phyloP scores from a whole-genome alignment of 1,140 invertebrate species.

The Procambarus clarkii region DNA sequence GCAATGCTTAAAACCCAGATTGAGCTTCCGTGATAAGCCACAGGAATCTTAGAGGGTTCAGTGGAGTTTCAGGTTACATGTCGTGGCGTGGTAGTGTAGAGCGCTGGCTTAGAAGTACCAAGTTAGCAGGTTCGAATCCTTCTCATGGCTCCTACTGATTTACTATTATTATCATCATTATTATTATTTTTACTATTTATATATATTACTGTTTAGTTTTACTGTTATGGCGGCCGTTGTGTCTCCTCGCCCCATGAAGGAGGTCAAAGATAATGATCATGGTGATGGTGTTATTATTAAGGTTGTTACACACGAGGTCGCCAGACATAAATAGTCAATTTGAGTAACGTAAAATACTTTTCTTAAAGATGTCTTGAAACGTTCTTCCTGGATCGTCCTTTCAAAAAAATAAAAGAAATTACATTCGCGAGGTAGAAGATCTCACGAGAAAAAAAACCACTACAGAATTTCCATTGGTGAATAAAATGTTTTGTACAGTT shows the following conservation, averaged over 20 bases:
- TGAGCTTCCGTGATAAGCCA: too few species aligned
- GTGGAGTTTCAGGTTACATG: too few species aligned
- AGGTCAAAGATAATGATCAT: too few species aligned
- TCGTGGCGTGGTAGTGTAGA: too few species aligned
- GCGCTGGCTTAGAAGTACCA: too few species aligned
- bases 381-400: background rate
- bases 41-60: too few species aligned
- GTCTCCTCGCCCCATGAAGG: too few species aligned
- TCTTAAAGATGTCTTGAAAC: background rate
- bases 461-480: background rate
- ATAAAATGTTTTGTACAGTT: slow-evolving; percentile 50
- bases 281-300: background rate
- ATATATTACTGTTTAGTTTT: background rate
- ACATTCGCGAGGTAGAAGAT: too few species aligned
- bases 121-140: too few species aligned
- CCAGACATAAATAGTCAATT: too few species aligned
- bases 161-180: background rate
- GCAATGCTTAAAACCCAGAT: too few species aligned
- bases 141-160: background rate
- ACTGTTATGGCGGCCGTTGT: background rate
- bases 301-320: background rate
- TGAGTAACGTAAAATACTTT: too few species aligned
- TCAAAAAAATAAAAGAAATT: background rate
- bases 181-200: background rate
- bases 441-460: background rate